These are phyloP conservation scores for Lottia scabra DNA, from an alignment of 2,888 invertebrate species.

Conservation along the genomic window DNA sequence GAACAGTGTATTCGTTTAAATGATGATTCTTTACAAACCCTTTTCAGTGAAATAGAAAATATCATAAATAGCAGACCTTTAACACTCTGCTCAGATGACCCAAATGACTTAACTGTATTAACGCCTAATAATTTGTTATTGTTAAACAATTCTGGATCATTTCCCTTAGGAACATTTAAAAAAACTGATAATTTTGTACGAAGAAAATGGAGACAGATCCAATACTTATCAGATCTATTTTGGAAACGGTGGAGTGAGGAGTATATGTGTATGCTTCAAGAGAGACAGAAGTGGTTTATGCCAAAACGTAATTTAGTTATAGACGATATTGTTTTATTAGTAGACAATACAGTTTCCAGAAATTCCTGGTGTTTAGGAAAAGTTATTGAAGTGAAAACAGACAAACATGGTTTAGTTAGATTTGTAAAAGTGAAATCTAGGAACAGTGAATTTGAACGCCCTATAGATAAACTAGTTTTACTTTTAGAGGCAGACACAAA, in stretches of 20 bases:
- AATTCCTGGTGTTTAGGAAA: slow-evolving; percentile 14
- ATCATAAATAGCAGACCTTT: too few relatives aligned
- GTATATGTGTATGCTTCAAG: slow-evolving; percentile 21
- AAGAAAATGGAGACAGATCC: slow-evolving; percentile 37
- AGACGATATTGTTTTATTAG: slow-evolving; percentile 11
- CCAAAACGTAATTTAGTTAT: background rate
- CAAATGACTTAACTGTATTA: too few relatives aligned
- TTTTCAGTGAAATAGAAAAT: too few relatives aligned
- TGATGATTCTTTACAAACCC: too few relatives aligned
- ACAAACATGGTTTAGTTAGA: slow-evolving; percentile 8
- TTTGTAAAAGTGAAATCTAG: slow-evolving; percentile 11
- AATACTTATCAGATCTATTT: slow-evolving; percentile 32
- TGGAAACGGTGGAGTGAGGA: slow-evolving; percentile 28
- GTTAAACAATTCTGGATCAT: too few relatives aligned
- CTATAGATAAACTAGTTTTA: slow-evolving; percentile 9
- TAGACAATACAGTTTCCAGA: slow-evolving; percentile 9
- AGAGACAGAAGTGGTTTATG: slow-evolving; percentile 23
- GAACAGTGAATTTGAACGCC: slow-evolving; percentile 1
- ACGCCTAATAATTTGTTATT: too few relatives aligned
- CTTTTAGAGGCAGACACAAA: too few relatives aligned
- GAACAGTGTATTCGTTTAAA: too few relatives aligned
- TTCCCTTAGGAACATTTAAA: too few relatives aligned
- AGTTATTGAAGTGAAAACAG: background rate
- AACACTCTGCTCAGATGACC: too few relatives aligned
- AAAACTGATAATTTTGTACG: too few relatives aligned